Base-by-base conservation (phyloP, 2,888 invertebrate species). In the Lingula anatina region DNA sequence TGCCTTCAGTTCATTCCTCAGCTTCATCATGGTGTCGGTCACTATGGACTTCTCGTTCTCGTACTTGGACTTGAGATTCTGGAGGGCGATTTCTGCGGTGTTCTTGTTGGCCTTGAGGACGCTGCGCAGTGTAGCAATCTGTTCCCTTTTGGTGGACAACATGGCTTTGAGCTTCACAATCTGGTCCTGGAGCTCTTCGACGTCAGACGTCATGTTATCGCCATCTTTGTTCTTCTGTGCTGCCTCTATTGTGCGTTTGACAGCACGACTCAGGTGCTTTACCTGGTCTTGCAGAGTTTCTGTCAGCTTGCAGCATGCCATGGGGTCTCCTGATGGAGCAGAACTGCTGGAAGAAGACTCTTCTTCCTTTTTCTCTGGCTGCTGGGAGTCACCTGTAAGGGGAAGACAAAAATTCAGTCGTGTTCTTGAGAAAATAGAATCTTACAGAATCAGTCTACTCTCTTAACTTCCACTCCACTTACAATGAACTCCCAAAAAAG, bases 71-170 rank as follows among this genome's bases (percentile, higher is more conserved):
- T 97, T 96, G 74, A 99, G 85, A 81, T 96, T 97, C 51, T 90
- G 90, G 60, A 99, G 84, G 37, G 97, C 97, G 51, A 93, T 89
- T 81, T 99, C 99, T 9, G 99, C 97, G 23, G 97, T 97, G 76
- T 92, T 90, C 81, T 99, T 99, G 82, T 99, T 99, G 49, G 96
- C 94, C 81, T 97, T 97, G 68, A 99, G 86, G 62, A 99, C 97
- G 60, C 94, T 94, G 61, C 99, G 86, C 48, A 99, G 81, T 0
- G 97, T 97, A 37, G 95, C 94, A 70, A 99, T 94, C 83, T 99
- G 99, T 75, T 97, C 97, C 54, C 95, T 86, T 79, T 97, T 97
- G 28, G 95, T 93, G 15, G 94, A 93, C 65, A 97, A 79, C 71
- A 96, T 82, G 44, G 95, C 92, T 80, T 96, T 94, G 57, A 97